Percentiles rank a stretch among this genome's conserved stretches.
These are phyloP conservation scores for Drosophila kambysellisi DNA, from an alignment of 2,888 invertebrate species.

Conservation along the genomic window DNA sequence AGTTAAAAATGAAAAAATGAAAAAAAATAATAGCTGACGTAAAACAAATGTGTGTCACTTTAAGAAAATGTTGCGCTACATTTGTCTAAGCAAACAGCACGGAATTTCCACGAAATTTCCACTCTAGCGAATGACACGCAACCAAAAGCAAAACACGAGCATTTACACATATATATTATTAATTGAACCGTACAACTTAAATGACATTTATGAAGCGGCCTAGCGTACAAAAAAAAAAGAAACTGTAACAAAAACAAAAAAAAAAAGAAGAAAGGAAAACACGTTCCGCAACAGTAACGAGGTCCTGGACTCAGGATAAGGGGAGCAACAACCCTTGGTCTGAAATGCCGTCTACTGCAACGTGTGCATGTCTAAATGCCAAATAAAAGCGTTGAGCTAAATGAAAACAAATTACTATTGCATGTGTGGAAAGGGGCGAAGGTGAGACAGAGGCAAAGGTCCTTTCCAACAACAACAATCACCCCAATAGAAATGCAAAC, in stretches of 20 bases:
- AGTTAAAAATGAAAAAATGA: constrained; percentile 2
- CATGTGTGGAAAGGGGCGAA: constrained; percentile 59
- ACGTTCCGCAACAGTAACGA: constrained; percentile 47
- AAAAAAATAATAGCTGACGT: constrained; percentile 2
- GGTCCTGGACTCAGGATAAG: constrained; percentile 5
- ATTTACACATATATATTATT: constrained; percentile 63
- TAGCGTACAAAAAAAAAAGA: constrained; percentile 9
- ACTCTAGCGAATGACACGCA: constrained; percentile 33
- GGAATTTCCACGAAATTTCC: constrained; percentile 58
- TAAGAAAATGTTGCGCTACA: constrained; percentile 61
- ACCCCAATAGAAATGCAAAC: constrained; percentile 4
- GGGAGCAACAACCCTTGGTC: constrained; percentile 62
- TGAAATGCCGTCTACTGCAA: constrained; percentile 32
- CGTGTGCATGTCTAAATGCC: constrained; percentile 78
- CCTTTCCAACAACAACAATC: background rate
- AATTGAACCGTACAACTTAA: constrained; percentile 74
- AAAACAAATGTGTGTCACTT: constrained; percentile 67
- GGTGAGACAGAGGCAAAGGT: constrained; percentile 8
- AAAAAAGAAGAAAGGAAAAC: constrained; percentile 5
- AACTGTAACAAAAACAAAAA: background rate
- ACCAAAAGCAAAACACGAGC: constrained; percentile 23
- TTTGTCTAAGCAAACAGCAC: constrained; percentile 61
- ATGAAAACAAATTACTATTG: constrained; percentile 81
- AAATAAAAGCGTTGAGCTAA: constrained; percentile 79
- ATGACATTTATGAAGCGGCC: constrained; percentile 76